Conservation (phyloP, 2,888 invertebrate species). For the Ectobius pallidus region DNA sequence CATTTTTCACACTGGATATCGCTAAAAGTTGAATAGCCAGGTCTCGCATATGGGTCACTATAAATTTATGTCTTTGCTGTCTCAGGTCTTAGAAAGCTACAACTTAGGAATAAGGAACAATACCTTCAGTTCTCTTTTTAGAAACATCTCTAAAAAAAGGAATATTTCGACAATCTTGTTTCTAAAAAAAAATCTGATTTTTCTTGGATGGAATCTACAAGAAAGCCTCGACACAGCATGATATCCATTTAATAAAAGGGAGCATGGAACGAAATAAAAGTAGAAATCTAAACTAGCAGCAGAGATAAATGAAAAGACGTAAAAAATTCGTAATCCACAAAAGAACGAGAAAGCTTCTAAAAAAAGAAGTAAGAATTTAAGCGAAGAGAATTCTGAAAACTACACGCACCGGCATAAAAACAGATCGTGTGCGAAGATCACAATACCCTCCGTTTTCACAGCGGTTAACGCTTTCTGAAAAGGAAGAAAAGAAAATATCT, state of each 20-base stretch:
- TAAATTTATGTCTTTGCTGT: not conserved
- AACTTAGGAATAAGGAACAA: not conserved
- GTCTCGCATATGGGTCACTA: conserved; percentile 1
- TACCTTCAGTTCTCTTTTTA: not conserved
- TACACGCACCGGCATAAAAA: not conserved
- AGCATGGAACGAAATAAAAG: conserved; percentile 16
- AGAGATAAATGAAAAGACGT: not conserved
- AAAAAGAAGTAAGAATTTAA: conserved; percentile 3
- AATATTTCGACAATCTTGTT: not conserved
- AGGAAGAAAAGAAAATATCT: not conserved
- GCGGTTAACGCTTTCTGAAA: not conserved
- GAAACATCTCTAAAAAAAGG: not conserved
- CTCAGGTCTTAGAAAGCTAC: not conserved
- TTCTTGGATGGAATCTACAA: conserved; percentile 9
- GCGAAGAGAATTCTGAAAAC: not conserved
- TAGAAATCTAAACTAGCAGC: not conserved
- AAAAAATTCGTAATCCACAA: conserved; percentile 5
- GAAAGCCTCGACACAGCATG: not conserved
- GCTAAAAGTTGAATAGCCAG: conserved; percentile 5
- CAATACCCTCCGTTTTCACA: conserved; percentile 4
- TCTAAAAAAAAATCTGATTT: not conserved
- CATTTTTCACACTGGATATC: conserved; percentile 1
- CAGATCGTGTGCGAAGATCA: not conserved
- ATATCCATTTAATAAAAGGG: not conserved
- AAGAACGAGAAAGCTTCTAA: not conserved